These are phyloP conservation scores for Quadroppia sp. DNA, from an alignment of 2,888 invertebrate species.

Conservation along the genomic window DNA sequence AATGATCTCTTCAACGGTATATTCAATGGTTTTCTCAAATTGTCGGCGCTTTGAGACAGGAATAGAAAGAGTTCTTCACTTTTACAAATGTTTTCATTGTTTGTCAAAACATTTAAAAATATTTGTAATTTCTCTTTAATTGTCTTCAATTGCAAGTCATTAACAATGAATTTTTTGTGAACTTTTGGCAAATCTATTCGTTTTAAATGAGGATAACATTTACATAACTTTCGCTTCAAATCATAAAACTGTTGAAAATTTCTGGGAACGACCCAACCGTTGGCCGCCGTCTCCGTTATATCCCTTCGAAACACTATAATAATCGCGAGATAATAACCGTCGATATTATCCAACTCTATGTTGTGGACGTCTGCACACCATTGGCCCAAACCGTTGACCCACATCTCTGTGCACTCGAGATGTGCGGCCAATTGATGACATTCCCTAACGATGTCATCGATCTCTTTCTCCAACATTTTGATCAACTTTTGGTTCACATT, in stretches of 20 bases:
- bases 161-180: slow-evolving; percentile 3
- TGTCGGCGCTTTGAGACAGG: slow-evolving; percentile 85
- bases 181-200: slow-evolving; percentile 29
- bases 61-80: slow-evolving; percentile 85
- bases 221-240: slow-evolving; percentile 70
- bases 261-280: slow-evolving; percentile 55
- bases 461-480: slow-evolving; percentile 72
- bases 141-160: slow-evolving; percentile 11
- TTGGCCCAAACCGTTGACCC: slow-evolving; percentile 81
- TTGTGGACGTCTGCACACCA: slow-evolving; percentile 82
- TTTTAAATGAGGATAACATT: slow-evolving; percentile 42
- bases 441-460: slow-evolving; percentile 74
- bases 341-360: slow-evolving; percentile 59
- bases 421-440: slow-evolving; percentile 76
- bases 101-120: slow-evolving; percentile 59
- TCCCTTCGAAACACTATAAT: slow-evolving; percentile 61
- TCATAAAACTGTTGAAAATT: slow-evolving; percentile 65
- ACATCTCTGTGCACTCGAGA: slow-evolving; percentile 75
- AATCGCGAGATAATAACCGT: slow-evolving; percentile 35
- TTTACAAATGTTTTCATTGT: slow-evolving; percentile 78
- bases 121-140: slow-evolving; percentile 25
- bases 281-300: slow-evolving; percentile 48
- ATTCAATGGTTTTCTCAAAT: slow-evolving; percentile 65
- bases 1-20: slow-evolving; percentile 52
- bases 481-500: slow-evolving; percentile 57